Evolutionary conservation across 2,888 invertebrate genomes (phyloP).

Genomic region (Melangyna quadrimaculata): DNA sequence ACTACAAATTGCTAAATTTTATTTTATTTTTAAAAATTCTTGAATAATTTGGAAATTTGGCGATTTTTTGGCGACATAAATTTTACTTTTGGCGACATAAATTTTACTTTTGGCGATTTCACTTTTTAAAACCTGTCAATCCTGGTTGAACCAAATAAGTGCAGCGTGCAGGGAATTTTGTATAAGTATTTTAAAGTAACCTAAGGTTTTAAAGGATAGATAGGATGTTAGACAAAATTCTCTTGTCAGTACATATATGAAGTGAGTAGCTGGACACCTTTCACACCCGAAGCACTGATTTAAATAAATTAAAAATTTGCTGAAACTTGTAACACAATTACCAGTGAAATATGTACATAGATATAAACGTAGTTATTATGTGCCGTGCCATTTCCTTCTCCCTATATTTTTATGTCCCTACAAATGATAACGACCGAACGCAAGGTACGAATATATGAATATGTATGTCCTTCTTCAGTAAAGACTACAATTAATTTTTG

Average conservation of each 20-base stretch:
- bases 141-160: no score
- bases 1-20: no score
- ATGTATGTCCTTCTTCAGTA: slow-evolving; percentile 14
- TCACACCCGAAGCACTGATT: slow-evolving; percentile 9
- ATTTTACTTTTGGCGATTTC: no score
- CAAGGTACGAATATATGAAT: no score
- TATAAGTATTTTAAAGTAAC: no score
- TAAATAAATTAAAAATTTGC: slow-evolving; percentile 27
- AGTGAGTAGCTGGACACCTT: slow-evolving; percentile 8
- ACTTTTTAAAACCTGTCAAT: no score
- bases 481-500: slow-evolving; percentile 60
- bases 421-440: background rate
- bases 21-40: no score
- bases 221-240: background rate
- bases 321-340: slow-evolving; percentile 1
- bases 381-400: background rate
- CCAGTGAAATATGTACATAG: background rate
- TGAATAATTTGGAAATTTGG: no score
- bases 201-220: background rate
- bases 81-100: no score
- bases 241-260: background rate
- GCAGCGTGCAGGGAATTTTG: no score
- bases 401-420: background rate
- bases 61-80: no score
- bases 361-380: no score